Conservation (phyloP, 2,888 invertebrate species). For the Baccha elongata region DNA sequence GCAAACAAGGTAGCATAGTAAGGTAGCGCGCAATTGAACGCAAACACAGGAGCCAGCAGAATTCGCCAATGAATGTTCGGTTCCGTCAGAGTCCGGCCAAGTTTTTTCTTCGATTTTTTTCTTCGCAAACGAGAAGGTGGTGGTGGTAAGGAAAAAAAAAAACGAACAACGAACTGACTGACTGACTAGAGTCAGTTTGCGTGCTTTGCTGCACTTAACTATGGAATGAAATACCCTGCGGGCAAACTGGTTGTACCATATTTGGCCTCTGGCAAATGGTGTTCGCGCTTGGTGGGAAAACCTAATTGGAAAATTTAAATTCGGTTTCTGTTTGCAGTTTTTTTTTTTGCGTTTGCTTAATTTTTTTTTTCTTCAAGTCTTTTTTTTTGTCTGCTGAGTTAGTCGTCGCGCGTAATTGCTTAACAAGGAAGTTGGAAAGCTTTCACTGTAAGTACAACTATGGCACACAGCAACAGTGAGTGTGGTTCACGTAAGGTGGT, state of each 20-base stretch:
- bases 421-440: constrained; percentile 72
- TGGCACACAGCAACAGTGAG: constrained; percentile 49
- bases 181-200: constrained; percentile 65
- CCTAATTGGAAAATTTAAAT: constrained; percentile 73
- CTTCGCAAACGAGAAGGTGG: neutral
- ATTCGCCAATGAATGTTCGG: constrained; percentile 36
- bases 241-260: constrained; percentile 49
- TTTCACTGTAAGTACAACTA: constrained; percentile 54
- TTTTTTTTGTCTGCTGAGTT: constrained; percentile 25
- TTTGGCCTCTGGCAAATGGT: constrained; percentile 63
- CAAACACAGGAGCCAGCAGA: constrained; percentile 52
- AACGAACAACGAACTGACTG: constrained; percentile 16
- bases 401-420: constrained; percentile 66
- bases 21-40: constrained; percentile 48
- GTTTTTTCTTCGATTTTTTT: constrained; percentile 9
- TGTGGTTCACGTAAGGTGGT: constrained; percentile 37
- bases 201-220: constrained; percentile 66
- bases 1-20: constrained; percentile 50
- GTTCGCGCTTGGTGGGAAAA: constrained; percentile 70
- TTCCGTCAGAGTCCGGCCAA: constrained; percentile 16
- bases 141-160: constrained; percentile 18
- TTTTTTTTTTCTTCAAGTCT: constrained; percentile 5
- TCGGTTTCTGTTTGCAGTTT: constrained; percentile 62
- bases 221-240: constrained; percentile 49
- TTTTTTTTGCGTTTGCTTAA: constrained; percentile 14